Percentiles rank a stretch among this genome's conserved stretches.
Evolutionary conservation across 2,113 vertebrate species (phyloP).

Genomic region (Pogonocichla stellata): DNA sequence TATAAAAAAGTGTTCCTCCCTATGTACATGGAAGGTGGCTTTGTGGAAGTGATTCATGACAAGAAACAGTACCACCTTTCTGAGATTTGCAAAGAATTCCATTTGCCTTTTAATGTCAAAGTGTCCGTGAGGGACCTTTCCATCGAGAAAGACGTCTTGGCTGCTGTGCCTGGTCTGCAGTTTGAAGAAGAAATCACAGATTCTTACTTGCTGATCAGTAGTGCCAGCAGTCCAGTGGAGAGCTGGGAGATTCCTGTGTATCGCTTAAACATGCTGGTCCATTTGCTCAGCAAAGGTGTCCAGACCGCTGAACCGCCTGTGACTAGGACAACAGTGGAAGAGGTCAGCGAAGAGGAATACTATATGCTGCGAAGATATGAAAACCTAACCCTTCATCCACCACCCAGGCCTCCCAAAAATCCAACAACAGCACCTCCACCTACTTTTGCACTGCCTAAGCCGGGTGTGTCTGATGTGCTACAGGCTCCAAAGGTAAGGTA

Average conservation of each 20-base stretch:
- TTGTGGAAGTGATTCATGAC: conserved; percentile 85
- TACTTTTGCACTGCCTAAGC: not conserved
- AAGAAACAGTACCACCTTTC: conserved; percentile 79
- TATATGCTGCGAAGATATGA: conserved; percentile 82
- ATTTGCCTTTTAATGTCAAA: conserved; percentile 84
- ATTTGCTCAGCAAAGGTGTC: conserved; percentile 56
- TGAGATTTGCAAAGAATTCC: conserved; percentile 77
- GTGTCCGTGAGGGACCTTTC: conserved; percentile 83
- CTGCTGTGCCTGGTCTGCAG: conserved; percentile 70
- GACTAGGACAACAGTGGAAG: conserved; percentile 72
- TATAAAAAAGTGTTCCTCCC: conserved; percentile 76
- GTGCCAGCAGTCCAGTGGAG: conserved; percentile 55
- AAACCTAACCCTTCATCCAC: conserved; percentile 71
- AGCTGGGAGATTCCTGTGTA: conserved; percentile 81
- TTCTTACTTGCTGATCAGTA: conserved; percentile 79
- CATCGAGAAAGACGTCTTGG: conserved; percentile 79
- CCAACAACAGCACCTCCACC: conserved; percentile 29
- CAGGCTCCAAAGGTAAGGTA: conserved; percentile 65
- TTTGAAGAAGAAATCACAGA: conserved; percentile 86
- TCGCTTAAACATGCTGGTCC: conserved; percentile 72
- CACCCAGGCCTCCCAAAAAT: conserved; percentile 84
- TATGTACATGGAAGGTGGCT: conserved; percentile 82
- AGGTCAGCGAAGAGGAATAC: conserved; percentile 81
- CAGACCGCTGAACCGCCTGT: not conserved
- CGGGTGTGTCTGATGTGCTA: not conserved